Conservation (phyloP, 1,140 invertebrate genomes). For the Polypedilum pembai region DNA sequence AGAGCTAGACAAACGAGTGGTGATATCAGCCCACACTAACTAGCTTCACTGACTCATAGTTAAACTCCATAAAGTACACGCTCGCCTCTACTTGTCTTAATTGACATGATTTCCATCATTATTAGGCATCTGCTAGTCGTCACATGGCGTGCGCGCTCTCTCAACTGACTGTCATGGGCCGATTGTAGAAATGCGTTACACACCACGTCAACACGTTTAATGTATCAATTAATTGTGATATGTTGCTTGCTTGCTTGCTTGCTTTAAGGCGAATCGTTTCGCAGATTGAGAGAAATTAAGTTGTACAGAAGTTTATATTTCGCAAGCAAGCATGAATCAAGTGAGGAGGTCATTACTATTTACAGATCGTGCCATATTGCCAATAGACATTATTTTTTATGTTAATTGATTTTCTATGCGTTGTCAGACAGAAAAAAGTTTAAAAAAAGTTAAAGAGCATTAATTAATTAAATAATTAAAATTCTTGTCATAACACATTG, state of each 20-base stretch:
- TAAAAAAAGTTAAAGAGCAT: background rate
- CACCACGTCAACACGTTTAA: constrained; percentile 6
- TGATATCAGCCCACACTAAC: background rate
- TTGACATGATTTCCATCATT: constrained; percentile 15
- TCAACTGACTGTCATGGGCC: background rate
- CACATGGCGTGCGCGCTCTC: background rate
- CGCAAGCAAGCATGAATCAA: too few relatives aligned
- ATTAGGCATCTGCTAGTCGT: background rate
- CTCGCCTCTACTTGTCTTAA: background rate
- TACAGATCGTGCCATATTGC: background rate
- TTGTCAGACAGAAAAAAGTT: background rate
- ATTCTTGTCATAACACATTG: constrained; percentile 5
- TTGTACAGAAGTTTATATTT: background rate
- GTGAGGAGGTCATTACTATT: background rate
- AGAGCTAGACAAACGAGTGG: background rate
- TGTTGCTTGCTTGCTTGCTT: background rate
- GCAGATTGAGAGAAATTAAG: background rate
- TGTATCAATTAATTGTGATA: constrained; percentile 19
- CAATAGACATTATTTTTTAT: background rate
- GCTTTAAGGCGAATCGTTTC: background rate
- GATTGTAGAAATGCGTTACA: background rate
- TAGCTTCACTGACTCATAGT: background rate
- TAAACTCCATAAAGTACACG: background rate
- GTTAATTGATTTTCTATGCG: background rate
- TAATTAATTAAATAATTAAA: constrained; percentile 3